Base-by-base conservation (phyloP, 1,140 invertebrate genomes). In the Aphelinus certus region DNA sequence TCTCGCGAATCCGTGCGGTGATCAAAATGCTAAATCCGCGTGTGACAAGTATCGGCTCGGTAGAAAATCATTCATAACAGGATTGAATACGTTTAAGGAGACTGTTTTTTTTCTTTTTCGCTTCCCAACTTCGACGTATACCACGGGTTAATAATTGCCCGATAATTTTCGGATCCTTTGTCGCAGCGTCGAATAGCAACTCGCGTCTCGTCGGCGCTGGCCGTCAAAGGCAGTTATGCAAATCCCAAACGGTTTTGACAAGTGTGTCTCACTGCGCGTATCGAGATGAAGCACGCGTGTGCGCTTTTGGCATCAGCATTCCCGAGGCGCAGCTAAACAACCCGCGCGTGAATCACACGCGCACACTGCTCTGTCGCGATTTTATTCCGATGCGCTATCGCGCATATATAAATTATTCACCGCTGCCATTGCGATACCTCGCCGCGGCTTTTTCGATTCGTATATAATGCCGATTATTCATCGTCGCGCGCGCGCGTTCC, bases 351-450 rank as follows among this genome's bases (percentile, higher is more conserved):
- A 73, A 73, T 73, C 71, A 67, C 26, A 26, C 26, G 26, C 26
- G 26, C 26, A 26, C 26, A 26, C 26, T 26, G 26, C 64, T 55
- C 71, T 73, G 43, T 73, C 64, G 51, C 61, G 63, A 64, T 66
- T 66, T 73, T 61, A 73, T 61, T 73, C 71, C 47, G 63, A 73
- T 73, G 71, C 71, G 71, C 60, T 56, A 9, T n/a, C 9, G 49
- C 51, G 7, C 70, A 48, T 2, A 9, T 65, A 57, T 73, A 73
- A 73, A 66, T 73, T 72, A 72, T 26, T 42, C 1, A 53, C 51
- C 51, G 9, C 3, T 6, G 26, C 1, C 64, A 73, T 73, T 58
- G 57, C 60, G 48, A 66, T 6, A 9, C 51, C 51, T 73, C 49
- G 64, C 7, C 46, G 42, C 46, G 43, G 26, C 45, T 66, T 43